Percentiles rank a stretch among this genome's conserved stretches.
Evolutionary conservation across 1,140 invertebrate genomes (phyloP).

Genomic region (Streblospio benedicti): DNA sequence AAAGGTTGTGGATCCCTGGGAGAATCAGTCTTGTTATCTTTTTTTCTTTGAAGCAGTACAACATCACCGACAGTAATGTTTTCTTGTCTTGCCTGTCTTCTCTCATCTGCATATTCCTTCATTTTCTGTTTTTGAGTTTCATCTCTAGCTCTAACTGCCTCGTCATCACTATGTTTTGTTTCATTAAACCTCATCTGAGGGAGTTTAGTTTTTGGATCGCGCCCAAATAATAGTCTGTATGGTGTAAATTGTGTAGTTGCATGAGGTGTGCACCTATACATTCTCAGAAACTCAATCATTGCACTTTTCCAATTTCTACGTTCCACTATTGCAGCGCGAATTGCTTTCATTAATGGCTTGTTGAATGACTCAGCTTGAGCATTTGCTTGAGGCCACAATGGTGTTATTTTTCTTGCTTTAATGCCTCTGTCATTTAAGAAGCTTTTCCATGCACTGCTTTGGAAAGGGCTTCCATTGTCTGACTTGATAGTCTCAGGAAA

Average conservation of each 20-base stretch:
- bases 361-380: constrained; percentile 26
- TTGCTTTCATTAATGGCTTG: constrained; percentile 23
- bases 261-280: constrained; percentile 23
- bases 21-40: too few species aligned
- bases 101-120: too few species aligned
- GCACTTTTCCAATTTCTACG: constrained; percentile 21
- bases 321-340: constrained; percentile 20
- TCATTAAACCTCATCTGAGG: background rate
- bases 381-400: constrained; percentile 25
- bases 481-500: constrained; percentile 1
- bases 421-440: too few species aligned
- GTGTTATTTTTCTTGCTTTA: constrained; percentile 21
- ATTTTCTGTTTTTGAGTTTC: too few species aligned
- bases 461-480: too few species aligned
- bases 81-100: too few species aligned
- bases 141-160: background rate
- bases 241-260: constrained; percentile 20
- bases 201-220: constrained; percentile 15
- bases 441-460: too few species aligned
- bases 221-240: constrained; percentile 20
- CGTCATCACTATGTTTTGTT: background rate
- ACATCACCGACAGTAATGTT: too few species aligned
- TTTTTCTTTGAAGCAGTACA: too few species aligned
- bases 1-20: too few species aligned
- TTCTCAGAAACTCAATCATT: constrained; percentile 20